Evolutionary conservation across 2,113 vertebrate genomes (phyloP), one percentile per base, ranked within the genome.

Genomic region (Motacilla alba): DNA sequence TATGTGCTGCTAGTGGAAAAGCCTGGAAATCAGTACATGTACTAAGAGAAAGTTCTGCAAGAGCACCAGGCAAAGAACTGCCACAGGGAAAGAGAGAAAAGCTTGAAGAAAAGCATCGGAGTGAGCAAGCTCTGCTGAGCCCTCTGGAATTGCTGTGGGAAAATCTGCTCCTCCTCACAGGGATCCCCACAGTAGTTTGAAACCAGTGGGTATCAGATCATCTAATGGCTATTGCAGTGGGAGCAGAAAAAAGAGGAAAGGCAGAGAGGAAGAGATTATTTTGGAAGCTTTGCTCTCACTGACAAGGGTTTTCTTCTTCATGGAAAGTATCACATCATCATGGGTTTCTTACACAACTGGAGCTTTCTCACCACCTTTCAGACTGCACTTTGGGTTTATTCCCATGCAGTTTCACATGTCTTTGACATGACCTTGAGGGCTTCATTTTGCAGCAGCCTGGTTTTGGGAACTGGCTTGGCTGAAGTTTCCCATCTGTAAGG

Each of bases 1-100:
- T 94, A 66, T 35, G 58, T 63, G 76, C 62, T 91, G 87, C 85
- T 62, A 52, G 82, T 76, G 83, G 83, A 79, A 86, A 81, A 88
- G 66, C 86, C 86, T 93, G 86, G 67, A 73, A 96, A 88, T 90
- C 77, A 66, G 87, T 77, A 87, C 94, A 84, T 43, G 53, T 0
- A 1, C 24, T 10, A 53, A 75, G 37, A 95, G 73, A 68, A 67
- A 72, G 26, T 35, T 56, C 59, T 91, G 66, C 49, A 46, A 79
- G 67, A 88, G 83, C 90, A 87, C 37, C 43, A 67, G 75, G 83
- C 62, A 76, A 72, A 94, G 64, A 21, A 23, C 27, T 63, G 87
- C 77, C 81, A 89, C 30, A 10, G 55, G 56, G 63, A 83, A 70
- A 47, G 33, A 74, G 49, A 49, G 55, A 60, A 64, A 82, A 83